phyloP scores from a whole-genome alignment of 2,797 vertebrate genomes.

The Notoglanidium macrostoma region DNA sequence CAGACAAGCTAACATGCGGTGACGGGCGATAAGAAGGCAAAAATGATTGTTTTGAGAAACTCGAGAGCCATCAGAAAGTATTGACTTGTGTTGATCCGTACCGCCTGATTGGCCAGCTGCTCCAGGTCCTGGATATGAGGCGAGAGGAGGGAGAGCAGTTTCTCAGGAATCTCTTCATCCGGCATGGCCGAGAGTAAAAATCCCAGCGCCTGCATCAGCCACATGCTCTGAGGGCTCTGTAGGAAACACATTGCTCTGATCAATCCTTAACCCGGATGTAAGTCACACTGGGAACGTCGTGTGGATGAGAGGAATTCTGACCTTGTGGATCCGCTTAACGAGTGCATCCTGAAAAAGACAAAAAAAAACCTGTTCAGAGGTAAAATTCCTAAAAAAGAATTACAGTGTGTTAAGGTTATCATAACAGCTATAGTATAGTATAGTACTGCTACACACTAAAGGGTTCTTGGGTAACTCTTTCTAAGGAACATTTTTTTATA shows the following conservation, averaged over 20 bases:
- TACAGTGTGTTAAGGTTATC: not conserved
- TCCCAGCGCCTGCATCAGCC: slow-evolving; percentile 98
- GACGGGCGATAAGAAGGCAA: not conserved
- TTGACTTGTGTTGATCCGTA: slow-evolving; percentile 59
- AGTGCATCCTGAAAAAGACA: slow-evolving; percentile 81
- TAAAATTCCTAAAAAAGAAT: not conserved
- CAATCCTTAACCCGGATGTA: not conserved
- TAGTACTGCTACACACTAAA: not conserved
- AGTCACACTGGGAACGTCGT: not conserved
- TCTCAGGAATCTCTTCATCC: slow-evolving; percentile 87
- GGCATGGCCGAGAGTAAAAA: slow-evolving; percentile 93
- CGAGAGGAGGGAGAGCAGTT: slow-evolving; percentile 88
- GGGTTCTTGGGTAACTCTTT: not conserved
- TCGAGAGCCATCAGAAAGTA: not conserved
- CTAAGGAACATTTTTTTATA: not conserved
- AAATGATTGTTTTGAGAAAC: not conserved
- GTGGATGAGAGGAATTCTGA: slow-evolving; percentile 64
- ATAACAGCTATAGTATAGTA: not conserved
- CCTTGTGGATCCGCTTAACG: slow-evolving; percentile 96
- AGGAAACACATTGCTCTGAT: slow-evolving; percentile 17
- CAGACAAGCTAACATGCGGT: not conserved
- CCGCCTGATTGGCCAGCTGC: slow-evolving; percentile 85
- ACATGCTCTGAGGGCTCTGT: slow-evolving; percentile 97
- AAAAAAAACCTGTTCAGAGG: not conserved
- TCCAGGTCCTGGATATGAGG: slow-evolving; percentile 94